Evolutionary conservation across 2,888 invertebrate species (phyloP).

Genomic region (Halictus ligatus): DNA sequence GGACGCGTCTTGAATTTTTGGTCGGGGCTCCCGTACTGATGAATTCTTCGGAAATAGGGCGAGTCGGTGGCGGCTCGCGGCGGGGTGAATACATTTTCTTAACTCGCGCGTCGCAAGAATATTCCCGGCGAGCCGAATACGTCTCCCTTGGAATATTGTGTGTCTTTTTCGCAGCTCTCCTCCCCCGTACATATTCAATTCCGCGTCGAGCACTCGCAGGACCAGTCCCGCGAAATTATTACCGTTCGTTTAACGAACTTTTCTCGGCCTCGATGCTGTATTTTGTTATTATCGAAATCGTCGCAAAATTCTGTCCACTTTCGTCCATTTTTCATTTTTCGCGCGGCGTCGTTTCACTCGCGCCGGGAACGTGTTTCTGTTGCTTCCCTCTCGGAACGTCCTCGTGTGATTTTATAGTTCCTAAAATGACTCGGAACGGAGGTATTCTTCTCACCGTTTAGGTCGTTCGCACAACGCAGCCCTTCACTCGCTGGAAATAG

Average conservation of each 20-base stretch:
- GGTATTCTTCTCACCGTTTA: conserved; percentile 9
- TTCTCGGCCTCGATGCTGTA: not conserved
- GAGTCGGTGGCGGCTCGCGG: not conserved
- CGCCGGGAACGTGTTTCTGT: not conserved
- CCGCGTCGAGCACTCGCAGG: not conserved
- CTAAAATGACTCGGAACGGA: not conserved
- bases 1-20: conserved; percentile 40
- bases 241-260: not conserved
- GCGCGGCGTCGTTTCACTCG: no score
- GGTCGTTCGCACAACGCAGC: not conserved
- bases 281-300: not conserved
- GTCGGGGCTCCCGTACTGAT: not conserved
- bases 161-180: not conserved
- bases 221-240: not conserved
- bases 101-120: not conserved
- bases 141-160: not conserved
- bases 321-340: not conserved
- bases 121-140: not conserved
- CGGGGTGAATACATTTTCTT: conserved; percentile 22
- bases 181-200: not conserved
- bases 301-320: not conserved
- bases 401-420: conserved; percentile 5
- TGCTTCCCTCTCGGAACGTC: not conserved
- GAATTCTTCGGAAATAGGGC: conserved; percentile 27
- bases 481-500: not conserved